These are phyloP conservation scores for Noctua comes DNA, from an alignment of 2,888 invertebrate genomes.

Conservation along the genomic window DNA sequence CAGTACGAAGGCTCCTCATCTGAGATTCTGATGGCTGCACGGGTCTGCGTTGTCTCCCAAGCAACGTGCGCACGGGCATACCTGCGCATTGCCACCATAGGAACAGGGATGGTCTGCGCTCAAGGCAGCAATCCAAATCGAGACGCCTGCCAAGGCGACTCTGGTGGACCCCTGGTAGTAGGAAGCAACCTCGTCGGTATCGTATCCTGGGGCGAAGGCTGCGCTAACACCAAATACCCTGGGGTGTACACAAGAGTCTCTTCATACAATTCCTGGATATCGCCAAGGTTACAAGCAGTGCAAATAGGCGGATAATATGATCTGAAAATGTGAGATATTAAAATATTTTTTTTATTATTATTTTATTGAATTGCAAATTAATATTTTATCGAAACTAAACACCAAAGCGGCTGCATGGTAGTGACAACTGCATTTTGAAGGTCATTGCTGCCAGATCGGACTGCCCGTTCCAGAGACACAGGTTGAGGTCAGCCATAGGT, in stretches of 20 bases:
- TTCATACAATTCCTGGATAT: slow-evolving; percentile 80
- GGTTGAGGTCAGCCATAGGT: background rate
- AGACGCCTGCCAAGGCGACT: slow-evolving; percentile 90
- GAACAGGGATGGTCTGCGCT: slow-evolving; percentile 86
- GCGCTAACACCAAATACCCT: slow-evolving; percentile 87
- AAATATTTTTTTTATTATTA: background rate
- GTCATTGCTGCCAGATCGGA: background rate
- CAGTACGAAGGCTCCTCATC: slow-evolving; percentile 82
- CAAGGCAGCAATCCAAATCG: slow-evolving; percentile 76
- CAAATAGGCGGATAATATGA: slow-evolving; percentile 6
- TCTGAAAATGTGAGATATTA: slow-evolving; percentile 15
- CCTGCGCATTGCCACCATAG: slow-evolving; percentile 75
- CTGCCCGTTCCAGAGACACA: background rate
- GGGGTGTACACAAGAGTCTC: slow-evolving; percentile 90
- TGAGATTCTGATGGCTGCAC: slow-evolving; percentile 78
- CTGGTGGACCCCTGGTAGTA: slow-evolving; percentile 91
- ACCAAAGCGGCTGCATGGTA: background rate
- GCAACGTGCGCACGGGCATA: slow-evolving; percentile 81
- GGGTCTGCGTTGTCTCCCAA: slow-evolving; percentile 82
- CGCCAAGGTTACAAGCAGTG: slow-evolving; percentile 44
- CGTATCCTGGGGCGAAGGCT: slow-evolving; percentile 91
- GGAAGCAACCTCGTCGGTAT: slow-evolving; percentile 86
- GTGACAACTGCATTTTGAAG: background rate
- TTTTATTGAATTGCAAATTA: background rate
- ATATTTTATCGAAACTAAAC: background rate